Base-by-base conservation (phyloP, 1,140 invertebrate genomes). In the Araneus ventricosus region DNA sequence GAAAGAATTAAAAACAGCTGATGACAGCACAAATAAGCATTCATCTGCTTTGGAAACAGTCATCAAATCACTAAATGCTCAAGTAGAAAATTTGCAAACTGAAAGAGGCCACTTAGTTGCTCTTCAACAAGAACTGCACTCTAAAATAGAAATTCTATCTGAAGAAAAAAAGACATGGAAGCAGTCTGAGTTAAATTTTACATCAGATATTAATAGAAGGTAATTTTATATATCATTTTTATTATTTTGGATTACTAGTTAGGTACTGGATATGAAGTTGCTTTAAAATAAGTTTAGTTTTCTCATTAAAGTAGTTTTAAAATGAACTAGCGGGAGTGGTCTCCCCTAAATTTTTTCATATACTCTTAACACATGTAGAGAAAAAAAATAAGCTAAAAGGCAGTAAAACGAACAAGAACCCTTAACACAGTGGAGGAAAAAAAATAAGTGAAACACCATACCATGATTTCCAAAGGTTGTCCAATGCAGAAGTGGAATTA, bases 11-110 rank as follows among this genome's bases (percentile, higher is more conserved):
- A 93, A 93, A 67, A 61, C 57, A 17, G 30, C 24, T 22, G 79
- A 67, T 30, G 27, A 34, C 8, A 30, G 34, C 5, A 30, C 80
- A 27, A 84, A 24, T 27, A 57, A 67, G 5, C 70, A 82, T 20
- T 39, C n/a, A 24, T 37, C 52, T 30, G 88, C n/a, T 34, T n/a
- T 93, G 27, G 92, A 93, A 37, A 52, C 34, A 2, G 67, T 89
- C 4, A 24, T 82, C 4, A 93, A 84, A 41, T 88, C 92, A 45
- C 57, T 93, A 39, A 93, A 84, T 52, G 92, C 88, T 5, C 70
- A 93, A 30, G 52, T 93, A 17, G 92, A 93, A 24, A 82, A 30
- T 84, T 41, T 84, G 0, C 63, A 70, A 61, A 39, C 27, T 41
- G 92, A 93, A 37, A 80, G 57, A 52, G 59, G 63, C 22, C 70